Evolutionary conservation across 2,113 vertebrate species (phyloP), one percentile per base, ranked within the genome.

Genomic region (Cricetomys ansorgei): DNA sequence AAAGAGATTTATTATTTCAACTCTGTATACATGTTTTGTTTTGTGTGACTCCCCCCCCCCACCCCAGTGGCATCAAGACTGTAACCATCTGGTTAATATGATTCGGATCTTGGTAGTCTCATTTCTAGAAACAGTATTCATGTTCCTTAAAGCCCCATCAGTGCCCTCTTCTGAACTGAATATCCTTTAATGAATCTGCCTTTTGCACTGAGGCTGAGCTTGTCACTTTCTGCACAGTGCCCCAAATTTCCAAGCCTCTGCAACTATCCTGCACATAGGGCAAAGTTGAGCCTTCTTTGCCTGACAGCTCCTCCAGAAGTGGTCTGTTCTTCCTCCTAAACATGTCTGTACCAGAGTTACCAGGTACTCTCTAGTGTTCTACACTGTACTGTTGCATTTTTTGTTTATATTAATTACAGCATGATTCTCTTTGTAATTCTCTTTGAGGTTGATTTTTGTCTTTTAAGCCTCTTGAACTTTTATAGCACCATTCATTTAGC

Each of bases 191-290:
- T 3, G 67, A 7, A 1, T 50, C 43, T 43, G 7, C 45, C 55
- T 11, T 67, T 4, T 1, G n/a, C 76, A 0, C 10, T 34, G 11
- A 0, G 15, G 31, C 57, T 1, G 1, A 79, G 80, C 43, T 4
- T 29, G 2, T 9, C 2, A 34, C 1, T 53, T 21, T 17, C 62
- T 64, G 73, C 1, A 0, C 9, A 3, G 12, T 9, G 8, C 17
- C 53, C 50, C 45, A 5, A 45, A 40, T 45, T 67, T 43, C 10
- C 40, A 72, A 57, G 0, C 19, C n/a, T 57, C 4, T 62, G 11
- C 0, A 17, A 45, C 16, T 1, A 0, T 11, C n/a, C 25, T 75
- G 50, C 43, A 1, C 2, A 8, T 50, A 83, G 48, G 19, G n/a
- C 31, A 12, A 59, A 5, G n/a, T 7, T 57, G 29, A 81, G 15